Percentiles rank a stretch among this genome's conserved stretches.
Conservation (phyloP, 2,888 invertebrate genomes). For the Lymantria monacha region DNA sequence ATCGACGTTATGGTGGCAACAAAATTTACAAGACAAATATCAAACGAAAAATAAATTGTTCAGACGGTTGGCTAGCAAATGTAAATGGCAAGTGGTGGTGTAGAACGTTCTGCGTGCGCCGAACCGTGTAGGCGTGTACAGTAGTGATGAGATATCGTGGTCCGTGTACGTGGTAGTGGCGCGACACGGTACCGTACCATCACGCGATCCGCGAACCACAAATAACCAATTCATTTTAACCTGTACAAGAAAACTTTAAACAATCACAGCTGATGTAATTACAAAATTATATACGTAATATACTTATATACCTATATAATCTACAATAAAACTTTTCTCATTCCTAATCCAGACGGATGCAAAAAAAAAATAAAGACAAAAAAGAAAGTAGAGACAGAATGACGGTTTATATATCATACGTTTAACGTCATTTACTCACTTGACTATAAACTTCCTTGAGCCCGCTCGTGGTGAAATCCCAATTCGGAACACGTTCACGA, state of each 20-base stretch:
- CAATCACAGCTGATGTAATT: no score
- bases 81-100: constrained; percentile 27
- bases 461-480: constrained; percentile 82
- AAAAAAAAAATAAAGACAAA: constrained; percentile 9
- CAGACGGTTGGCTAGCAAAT: constrained; percentile 15
- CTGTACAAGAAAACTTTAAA: not conserved
- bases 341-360: not conserved
- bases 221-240: constrained; percentile 1
- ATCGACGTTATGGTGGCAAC: no score
- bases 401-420: constrained; percentile 9
- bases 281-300: no score
- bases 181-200: constrained; percentile 19
- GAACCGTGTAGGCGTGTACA: constrained; percentile 6
- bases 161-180: constrained; percentile 27
- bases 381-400: constrained; percentile 27
- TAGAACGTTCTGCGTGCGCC: constrained; percentile 10
- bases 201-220: constrained; percentile 19
- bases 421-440: constrained; percentile 57
- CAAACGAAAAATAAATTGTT: constrained; percentile 30
- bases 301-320: no score
- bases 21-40: constrained; percentile 18
- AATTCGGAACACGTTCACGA: constrained; percentile 76
- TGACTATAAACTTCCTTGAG: constrained; percentile 80
- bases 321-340: no score
- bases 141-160: constrained; percentile 22